Base-by-base conservation (phyloP, 2,797 vertebrate genomes). In the Poeciliopsis turneri region DNA sequence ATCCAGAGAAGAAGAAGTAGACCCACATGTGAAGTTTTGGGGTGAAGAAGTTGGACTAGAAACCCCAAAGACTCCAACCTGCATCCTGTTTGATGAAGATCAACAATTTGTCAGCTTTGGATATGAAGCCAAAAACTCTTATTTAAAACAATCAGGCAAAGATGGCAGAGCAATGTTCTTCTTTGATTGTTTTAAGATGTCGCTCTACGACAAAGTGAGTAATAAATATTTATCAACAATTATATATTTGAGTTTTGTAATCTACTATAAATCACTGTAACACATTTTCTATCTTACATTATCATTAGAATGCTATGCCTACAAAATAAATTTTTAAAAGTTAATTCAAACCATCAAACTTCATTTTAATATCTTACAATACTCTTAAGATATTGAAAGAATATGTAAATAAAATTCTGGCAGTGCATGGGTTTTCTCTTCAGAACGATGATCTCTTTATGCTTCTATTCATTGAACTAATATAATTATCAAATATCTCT, bases 121-220 rank as follows among this genome's bases (percentile, higher is more conserved):
- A 23, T 79, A 79, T 36, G 28, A 70, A 45, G 78, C 72, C n/a
- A 49, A 25, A 41, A 0, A 16, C 18, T 0, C 20, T 1, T 79
- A 57, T 33, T 16, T 55, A 2, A 18, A 0, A 2, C 55, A 15
- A 13, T 0, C n/a, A 0, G 3, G 72, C 10, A 39, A 57, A 7
- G 2, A 75, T 0, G 9, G 39, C 6, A 39, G 39, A 39, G 5
- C 39, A 39, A 39, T 39, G 39, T 39, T 39, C 39, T 36, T 36
- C 41, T 59, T 79, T 10, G 41, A 79, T 20, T 13, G 11, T 3
- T 79, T 74, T 18, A 74, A 79, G 57, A 79, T 79, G 71, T 64
- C 45, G 0, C 78, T 79, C 16, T 66, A 79, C 53, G 46, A 5
- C 15, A 74, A 23, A 64, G 77, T 79, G 30, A 79, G 57, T 0